Conservation (phyloP, 2,888 invertebrate genomes). For the Cataglyphis cursor region DNA sequence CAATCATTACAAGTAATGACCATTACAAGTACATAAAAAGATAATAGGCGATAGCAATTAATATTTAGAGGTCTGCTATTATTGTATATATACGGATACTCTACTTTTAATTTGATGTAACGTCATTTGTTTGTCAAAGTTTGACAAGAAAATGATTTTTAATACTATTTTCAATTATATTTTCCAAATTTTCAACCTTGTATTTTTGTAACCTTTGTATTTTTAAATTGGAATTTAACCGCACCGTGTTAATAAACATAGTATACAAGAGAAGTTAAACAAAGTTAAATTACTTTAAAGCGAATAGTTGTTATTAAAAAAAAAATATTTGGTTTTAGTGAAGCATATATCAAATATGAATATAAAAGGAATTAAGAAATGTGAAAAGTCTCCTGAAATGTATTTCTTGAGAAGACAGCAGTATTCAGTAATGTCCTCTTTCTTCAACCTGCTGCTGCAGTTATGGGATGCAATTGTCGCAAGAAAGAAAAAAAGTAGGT, state of each 20-base stretch:
- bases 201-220: not conserved
- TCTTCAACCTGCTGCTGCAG: not conserved
- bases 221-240: not conserved
- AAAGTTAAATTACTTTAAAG: not conserved
- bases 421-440: not conserved
- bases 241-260: not conserved
- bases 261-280: not conserved
- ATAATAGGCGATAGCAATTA: slow-evolving; percentile 68
- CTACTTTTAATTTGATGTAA: slow-evolving; percentile 73
- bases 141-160: slow-evolving; percentile 1
- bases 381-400: slow-evolving; percentile 1
- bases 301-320: not conserved
- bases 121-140: slow-evolving; percentile 37
- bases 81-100: not conserved
- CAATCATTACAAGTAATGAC: not conserved
- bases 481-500: slow-evolving; percentile 27
- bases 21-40: slow-evolving; percentile 36
- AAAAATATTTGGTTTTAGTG: not conserved
- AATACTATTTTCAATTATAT: not conserved
- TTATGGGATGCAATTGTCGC: slow-evolving; percentile 17
- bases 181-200: not conserved
- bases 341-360: not conserved
- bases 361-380: not conserved
- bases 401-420: not conserved
- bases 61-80: slow-evolving; percentile 72